Conservation (phyloP, 2,888 invertebrate species). For the Imbricaverruca yamaguchii region DNA sequence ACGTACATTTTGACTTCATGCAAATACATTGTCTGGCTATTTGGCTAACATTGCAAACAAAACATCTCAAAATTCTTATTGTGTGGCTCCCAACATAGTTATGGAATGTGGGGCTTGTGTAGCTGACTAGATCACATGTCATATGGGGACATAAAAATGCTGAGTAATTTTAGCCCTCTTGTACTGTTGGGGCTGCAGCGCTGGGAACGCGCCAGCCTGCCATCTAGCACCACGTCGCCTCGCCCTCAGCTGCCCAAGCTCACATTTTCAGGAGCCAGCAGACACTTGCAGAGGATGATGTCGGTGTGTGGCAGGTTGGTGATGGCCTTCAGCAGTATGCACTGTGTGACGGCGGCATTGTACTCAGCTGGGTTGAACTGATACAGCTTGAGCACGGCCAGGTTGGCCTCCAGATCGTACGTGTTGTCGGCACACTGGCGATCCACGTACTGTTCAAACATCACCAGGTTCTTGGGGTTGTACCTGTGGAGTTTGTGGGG, state of each 20-base stretch:
- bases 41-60: too few species aligned
- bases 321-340: constrained; percentile 87
- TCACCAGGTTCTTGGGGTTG: constrained; percentile 88
- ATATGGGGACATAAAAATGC: too few species aligned
- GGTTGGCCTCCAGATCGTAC: constrained; percentile 93
- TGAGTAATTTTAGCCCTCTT: too few species aligned
- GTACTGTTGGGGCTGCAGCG: too few species aligned
- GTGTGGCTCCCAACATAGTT: too few species aligned
- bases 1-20: too few species aligned
- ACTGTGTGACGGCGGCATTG: constrained; percentile 73
- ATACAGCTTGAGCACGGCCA: constrained; percentile 92
- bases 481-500: constrained; percentile 50
- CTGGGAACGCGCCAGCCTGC: too few species aligned
- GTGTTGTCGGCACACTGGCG: constrained; percentile 87
- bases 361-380: constrained; percentile 88
- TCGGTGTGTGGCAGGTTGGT: constrained; percentile 97
- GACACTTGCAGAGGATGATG: constrained; percentile 94
- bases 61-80: too few species aligned
- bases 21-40: too few species aligned
- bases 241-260: constrained; percentile 29
- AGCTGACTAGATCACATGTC: too few species aligned
- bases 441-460: constrained; percentile 85
- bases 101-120: too few species aligned
- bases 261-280: constrained; percentile 69
- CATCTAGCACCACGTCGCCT: too few species aligned